Evolutionary conservation across 2,888 invertebrate species (phyloP).

Genomic region (Muscina levida): DNA sequence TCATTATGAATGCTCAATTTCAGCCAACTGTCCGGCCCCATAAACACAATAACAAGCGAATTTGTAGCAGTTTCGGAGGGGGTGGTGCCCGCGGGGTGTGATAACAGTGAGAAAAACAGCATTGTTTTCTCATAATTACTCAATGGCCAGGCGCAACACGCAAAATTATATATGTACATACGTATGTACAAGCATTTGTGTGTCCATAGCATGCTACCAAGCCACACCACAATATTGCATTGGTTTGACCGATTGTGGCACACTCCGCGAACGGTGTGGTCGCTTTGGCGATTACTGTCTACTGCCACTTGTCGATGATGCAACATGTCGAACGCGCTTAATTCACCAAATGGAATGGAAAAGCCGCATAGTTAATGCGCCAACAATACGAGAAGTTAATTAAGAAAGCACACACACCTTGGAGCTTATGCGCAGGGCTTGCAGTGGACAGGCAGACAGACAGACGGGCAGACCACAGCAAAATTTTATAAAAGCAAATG

Average conservation of each 20-base stretch:
- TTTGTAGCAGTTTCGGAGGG: not conserved
- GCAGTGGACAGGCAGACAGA: slow-evolving; percentile 9
- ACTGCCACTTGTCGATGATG: slow-evolving; percentile 49
- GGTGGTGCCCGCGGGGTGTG: slow-evolving; percentile 21
- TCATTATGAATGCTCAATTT: slow-evolving; percentile 16
- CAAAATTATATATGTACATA: slow-evolving; percentile 3
- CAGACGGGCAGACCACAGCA: slow-evolving; percentile 36
- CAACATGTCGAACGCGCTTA: slow-evolving; percentile 60
- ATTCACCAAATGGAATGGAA: slow-evolving; percentile 70
- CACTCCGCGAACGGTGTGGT: not conserved
- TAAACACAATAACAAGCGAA: not conserved
- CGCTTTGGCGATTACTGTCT: not conserved
- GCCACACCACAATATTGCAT: too few relatives aligned
- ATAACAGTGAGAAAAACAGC: slow-evolving; percentile 20
- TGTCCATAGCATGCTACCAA: not conserved
- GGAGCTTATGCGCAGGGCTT: slow-evolving; percentile 36
- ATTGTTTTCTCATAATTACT: slow-evolving; percentile 28
- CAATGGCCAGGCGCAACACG: slow-evolving; percentile 24
- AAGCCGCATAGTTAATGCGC: slow-evolving; percentile 65
- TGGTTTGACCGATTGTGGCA: slow-evolving; percentile 5
- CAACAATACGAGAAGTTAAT: slow-evolving; percentile 49
- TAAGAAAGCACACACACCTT: slow-evolving; percentile 44
- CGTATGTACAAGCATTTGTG: not conserved
- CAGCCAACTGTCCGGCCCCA: not conserved
- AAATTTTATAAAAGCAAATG: slow-evolving; percentile 66